Conservation (phyloP, 1,140 invertebrate species). For the Zophobas atratus region DNA sequence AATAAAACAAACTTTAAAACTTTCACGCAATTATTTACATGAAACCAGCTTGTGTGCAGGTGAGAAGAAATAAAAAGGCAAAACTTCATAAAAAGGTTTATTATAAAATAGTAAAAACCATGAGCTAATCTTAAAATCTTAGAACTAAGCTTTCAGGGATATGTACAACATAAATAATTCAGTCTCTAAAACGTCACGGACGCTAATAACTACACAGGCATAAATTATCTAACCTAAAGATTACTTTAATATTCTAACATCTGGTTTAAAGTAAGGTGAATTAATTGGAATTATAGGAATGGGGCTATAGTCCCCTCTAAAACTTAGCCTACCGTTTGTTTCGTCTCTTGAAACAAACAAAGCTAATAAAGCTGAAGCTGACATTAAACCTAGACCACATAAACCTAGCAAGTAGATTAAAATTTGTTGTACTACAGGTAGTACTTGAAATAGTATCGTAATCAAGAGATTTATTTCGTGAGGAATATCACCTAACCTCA, state of each 20-base stretch:
- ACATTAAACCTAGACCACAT: slow-evolving; percentile 66
- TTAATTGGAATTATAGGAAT: slow-evolving; percentile 48
- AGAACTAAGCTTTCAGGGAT: slow-evolving; percentile 22
- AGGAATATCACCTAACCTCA: slow-evolving; percentile 68
- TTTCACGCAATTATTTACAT: background rate
- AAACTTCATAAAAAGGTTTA: too few species aligned
- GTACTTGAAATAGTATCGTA: slow-evolving; percentile 62
- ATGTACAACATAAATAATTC: slow-evolving; percentile 50
- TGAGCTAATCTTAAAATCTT: too few species aligned
- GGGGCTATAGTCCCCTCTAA: slow-evolving; percentile 53
- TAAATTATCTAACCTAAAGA: slow-evolving; percentile 23
- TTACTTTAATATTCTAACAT: slow-evolving; percentile 52
- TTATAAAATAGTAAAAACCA: too few species aligned
- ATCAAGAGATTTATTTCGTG: slow-evolving; percentile 61
- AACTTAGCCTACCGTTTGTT: slow-evolving; percentile 41
- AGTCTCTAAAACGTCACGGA: slow-evolving; percentile 53
- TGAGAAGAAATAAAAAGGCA: too few species aligned
- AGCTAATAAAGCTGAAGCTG: slow-evolving; percentile 62
- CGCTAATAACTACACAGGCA: slow-evolving; percentile 40
- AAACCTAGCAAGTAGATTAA: slow-evolving; percentile 65
- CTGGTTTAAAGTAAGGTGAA: slow-evolving; percentile 45
- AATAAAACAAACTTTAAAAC: slow-evolving; percentile 5
- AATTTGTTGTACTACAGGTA: slow-evolving; percentile 65
- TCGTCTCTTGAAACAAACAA: slow-evolving; percentile 42
- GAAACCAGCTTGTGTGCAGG: background rate